These are phyloP conservation scores for Daubentonia madagascariensis DNA, from an alignment of 2,113 vertebrate species.

Conservation along the genomic window DNA sequence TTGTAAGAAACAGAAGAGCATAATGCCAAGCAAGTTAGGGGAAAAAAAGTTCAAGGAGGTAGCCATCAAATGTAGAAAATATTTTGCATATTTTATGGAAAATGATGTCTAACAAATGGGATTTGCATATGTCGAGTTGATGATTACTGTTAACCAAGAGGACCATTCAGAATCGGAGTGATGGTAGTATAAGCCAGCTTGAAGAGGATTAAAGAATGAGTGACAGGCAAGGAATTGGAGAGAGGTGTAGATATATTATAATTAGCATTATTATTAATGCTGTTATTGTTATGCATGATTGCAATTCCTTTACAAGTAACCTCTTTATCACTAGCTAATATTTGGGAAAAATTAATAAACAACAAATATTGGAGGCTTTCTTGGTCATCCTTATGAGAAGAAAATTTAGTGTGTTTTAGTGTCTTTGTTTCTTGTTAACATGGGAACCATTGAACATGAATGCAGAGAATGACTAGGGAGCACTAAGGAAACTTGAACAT, in stretches of 20 bases:
- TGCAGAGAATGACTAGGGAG: background rate
- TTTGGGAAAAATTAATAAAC: background rate
- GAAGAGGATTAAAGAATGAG: background rate
- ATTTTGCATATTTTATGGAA: background rate
- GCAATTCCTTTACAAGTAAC: too few species aligned
- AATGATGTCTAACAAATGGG: background rate
- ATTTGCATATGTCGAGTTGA: background rate
- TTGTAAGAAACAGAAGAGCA: background rate
- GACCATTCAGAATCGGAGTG: background rate
- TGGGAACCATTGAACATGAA: background rate
- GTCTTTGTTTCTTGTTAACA: background rate
- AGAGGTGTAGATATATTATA: background rate
- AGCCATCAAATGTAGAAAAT: background rate
- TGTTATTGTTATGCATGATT: too few species aligned
- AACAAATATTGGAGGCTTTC: background rate
- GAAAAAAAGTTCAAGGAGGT: background rate
- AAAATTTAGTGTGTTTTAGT: background rate
- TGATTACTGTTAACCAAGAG: background rate
- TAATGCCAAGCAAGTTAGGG: background rate
- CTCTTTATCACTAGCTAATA: background rate
- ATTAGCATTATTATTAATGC: background rate
- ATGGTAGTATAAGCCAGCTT: background rate
- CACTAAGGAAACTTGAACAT: background rate
- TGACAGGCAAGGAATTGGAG: background rate
- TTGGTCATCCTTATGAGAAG: background rate